Percentiles rank a stretch among this genome's conserved stretches.
These are phyloP conservation scores for Onthophagus sagittarius DNA, from an alignment of 2,888 invertebrate genomes.

Conservation along the genomic window DNA sequence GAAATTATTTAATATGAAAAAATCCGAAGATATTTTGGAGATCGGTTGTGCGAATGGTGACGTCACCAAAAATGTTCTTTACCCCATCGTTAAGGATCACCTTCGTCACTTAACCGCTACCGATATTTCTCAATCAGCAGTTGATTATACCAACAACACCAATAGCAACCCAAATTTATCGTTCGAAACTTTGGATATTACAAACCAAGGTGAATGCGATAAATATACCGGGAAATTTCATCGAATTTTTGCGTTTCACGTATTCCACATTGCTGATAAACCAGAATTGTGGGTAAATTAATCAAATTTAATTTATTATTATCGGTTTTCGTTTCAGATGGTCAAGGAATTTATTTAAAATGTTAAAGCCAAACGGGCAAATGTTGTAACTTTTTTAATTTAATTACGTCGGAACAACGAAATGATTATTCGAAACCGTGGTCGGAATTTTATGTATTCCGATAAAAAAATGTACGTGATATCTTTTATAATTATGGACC, in stretches of 20 bases:
- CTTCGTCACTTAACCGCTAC: background rate
- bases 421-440: background rate
- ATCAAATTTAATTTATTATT: too few relatives aligned
- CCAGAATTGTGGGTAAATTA: background rate
- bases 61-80: background rate
- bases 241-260: background rate
- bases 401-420: background rate
- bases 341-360: background rate
- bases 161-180: background rate
- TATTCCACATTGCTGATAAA: background rate
- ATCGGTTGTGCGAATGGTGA: constrained; percentile 10
- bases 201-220: background rate
- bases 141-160: background rate
- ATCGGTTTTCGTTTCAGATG: background rate
- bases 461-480: background rate
- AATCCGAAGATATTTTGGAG: constrained; percentile 1
- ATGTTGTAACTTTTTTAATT: background rate
- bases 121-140: background rate
- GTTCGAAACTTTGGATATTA: background rate
- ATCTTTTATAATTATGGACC: background rate
- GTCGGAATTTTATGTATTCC: background rate
- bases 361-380: background rate
- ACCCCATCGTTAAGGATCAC: constrained; percentile 2
- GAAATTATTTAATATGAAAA: background rate
- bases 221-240: background rate